A percentile compares a stretch with the other conserved stretches of the same genome.
These are phyloP conservation scores for Lasiurus cinereus DNA, from an alignment of 2,113 vertebrate genomes.

Conservation along the genomic window DNA sequence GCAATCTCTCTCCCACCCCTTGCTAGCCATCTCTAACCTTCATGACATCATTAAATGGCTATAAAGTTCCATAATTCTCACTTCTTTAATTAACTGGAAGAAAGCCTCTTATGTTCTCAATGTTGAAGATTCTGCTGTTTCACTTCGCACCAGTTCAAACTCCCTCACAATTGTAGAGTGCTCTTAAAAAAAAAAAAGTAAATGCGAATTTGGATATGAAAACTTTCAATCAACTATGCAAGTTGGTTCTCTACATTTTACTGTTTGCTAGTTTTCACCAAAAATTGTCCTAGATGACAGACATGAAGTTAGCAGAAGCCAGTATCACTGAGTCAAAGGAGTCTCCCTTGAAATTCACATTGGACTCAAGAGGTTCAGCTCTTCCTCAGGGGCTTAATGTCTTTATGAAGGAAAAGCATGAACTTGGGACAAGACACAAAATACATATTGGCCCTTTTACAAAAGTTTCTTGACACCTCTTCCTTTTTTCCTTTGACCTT, in stretches of 20 bases:
- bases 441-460: not conserved
- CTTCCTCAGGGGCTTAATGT: not conserved
- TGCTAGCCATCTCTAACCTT: not conserved
- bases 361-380: not conserved
- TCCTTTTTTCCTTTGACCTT: not conserved
- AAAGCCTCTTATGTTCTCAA: slow-evolving; percentile 25
- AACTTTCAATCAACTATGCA: not conserved
- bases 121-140: slow-evolving; percentile 14
- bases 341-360: not conserved
- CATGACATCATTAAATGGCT: slow-evolving; percentile 55
- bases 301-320: slow-evolving; percentile 27
- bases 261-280: slow-evolving; percentile 31
- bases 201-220: not conserved
- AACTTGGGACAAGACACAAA: not conserved
- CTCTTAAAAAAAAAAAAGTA: not conserved
- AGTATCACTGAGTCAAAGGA: not conserved
- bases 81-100: slow-evolving; percentile 58
- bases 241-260: not conserved
- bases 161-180: not conserved
- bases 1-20: not conserved
- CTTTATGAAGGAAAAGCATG: not conserved
- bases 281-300: slow-evolving; percentile 13
- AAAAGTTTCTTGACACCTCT: not conserved
- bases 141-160: not conserved
- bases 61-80: slow-evolving; percentile 48